Conservation (phyloP, 2,888 invertebrate species). For the Drosophila longiperda region DNA sequence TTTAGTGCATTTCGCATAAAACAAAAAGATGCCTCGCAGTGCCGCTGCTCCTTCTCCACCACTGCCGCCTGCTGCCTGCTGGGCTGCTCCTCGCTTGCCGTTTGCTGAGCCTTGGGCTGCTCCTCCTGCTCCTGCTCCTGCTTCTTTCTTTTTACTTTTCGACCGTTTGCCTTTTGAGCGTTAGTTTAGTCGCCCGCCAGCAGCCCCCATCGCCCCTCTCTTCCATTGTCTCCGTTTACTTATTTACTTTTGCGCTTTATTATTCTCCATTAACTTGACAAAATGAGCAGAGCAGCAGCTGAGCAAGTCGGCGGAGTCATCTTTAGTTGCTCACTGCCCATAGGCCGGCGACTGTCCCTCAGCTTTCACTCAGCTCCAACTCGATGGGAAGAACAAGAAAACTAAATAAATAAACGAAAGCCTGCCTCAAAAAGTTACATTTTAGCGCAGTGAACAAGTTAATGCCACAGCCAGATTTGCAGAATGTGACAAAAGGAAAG, state of each 20-base stretch:
- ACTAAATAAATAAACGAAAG: constrained; percentile 32
- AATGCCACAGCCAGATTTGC: constrained; percentile 26
- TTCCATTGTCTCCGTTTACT: constrained; percentile 65
- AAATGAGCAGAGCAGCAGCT: constrained; percentile 61
- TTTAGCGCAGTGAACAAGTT: constrained; percentile 23
- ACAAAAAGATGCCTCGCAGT: constrained; percentile 79
- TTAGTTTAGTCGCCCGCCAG: constrained; percentile 31
- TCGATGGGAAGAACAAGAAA: constrained; percentile 26
- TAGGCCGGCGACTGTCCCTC: constrained; percentile 36
- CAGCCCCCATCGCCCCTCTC: constrained; percentile 2
- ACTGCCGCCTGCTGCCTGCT: constrained; percentile 25
- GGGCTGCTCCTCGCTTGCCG: constrained; percentile 18
- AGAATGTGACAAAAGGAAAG: constrained; percentile 1
- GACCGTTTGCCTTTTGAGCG: constrained; percentile 76
- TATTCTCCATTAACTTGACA: constrained; percentile 80
- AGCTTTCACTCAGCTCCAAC: background rate
- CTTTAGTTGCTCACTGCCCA: constrained; percentile 26
- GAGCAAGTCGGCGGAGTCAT: constrained; percentile 17
- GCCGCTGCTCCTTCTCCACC: constrained; percentile 11
- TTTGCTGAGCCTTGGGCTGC: constrained; percentile 56
- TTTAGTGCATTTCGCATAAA: constrained; percentile 81
- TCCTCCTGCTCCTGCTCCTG: constrained; percentile 10
- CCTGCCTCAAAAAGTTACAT: constrained; percentile 43
- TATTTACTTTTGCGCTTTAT: constrained; percentile 81
- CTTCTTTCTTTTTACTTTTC: constrained; percentile 58